Percentiles rank a stretch among this genome's conserved stretches.
Conservation (phyloP, 2,797 vertebrate genomes). For the Chanos chanos region DNA sequence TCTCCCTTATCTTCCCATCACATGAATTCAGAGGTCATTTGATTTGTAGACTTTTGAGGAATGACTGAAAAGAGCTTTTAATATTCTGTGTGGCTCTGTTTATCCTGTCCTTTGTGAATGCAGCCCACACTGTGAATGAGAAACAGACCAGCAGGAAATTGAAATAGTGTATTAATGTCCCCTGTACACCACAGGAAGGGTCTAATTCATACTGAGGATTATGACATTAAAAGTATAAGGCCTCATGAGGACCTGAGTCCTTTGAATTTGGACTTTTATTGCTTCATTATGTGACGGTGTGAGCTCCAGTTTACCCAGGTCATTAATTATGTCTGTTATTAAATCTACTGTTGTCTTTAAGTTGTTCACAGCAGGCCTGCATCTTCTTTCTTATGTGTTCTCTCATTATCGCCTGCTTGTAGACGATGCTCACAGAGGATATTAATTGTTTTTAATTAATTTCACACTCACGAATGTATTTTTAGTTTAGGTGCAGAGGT, state of each 20-base stretch:
- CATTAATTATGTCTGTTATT: no score
- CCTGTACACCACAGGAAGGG: background rate
- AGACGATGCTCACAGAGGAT: no score
- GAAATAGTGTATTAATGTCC: conserved; percentile 22
- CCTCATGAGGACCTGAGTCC: background rate
- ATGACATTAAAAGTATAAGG: background rate
- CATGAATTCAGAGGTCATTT: conserved; percentile 26
- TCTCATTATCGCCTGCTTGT: no score
- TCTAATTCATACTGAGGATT: conserved; percentile 6
- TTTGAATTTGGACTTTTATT: background rate
- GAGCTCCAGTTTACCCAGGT: no score
- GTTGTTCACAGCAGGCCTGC: no score
- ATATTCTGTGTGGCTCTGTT: conserved; percentile 18
- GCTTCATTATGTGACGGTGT: background rate
- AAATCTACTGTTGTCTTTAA: no score
- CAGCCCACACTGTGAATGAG: background rate
- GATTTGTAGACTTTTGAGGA: background rate
- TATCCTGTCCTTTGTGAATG: conserved; percentile 8
- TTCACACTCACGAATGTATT: no score
- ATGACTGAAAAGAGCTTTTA: conserved; percentile 27
- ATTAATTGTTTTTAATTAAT: no score
- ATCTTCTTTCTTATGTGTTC: no score
- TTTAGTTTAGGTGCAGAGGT: no score
- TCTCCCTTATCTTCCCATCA: background rate
- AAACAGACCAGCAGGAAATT: conserved; percentile 28